Evolutionary conservation across 2,113 vertebrate species (phyloP).

Genomic region (Vanacampus margaritifer): DNA sequence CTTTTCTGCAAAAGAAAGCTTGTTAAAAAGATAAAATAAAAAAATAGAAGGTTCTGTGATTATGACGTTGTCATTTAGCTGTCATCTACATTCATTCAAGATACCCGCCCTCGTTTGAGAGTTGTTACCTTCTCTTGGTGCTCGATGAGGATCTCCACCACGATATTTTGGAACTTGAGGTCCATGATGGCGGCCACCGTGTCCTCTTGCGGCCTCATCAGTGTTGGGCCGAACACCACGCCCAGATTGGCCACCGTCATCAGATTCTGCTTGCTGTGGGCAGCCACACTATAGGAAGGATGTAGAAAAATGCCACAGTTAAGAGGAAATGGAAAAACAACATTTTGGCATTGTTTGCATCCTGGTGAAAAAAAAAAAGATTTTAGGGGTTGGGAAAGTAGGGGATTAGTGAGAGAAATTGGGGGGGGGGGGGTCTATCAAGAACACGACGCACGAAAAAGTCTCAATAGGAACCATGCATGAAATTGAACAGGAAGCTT

Average conservation of each 20-base stretch:
- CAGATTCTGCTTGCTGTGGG: constrained; percentile 89
- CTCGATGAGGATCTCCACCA: constrained; percentile 96
- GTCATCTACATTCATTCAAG: neutral
- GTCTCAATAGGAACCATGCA: too few relatives aligned
- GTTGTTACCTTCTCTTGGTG: constrained; percentile 86
- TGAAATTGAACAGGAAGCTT: too few relatives aligned
- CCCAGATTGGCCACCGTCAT: constrained; percentile 97
- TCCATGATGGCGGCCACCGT: constrained; percentile 98
- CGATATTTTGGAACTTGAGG: constrained; percentile 98
- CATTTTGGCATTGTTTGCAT: neutral
- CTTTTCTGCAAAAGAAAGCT: neutral
- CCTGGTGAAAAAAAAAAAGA: neutral
- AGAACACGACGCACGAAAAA: too few relatives aligned
- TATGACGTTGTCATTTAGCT: constrained; percentile 16
- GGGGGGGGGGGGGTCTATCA: too few relatives aligned
- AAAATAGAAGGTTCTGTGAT: neutral
- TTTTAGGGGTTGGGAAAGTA: neutral
- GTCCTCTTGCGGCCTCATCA: constrained; percentile 96
- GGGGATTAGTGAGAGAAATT: too few relatives aligned
- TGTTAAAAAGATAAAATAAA: neutral
- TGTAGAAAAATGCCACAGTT: constrained; percentile 13
- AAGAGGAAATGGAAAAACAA: neutral
- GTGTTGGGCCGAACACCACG: constrained; percentile 94
- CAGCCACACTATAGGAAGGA: constrained; percentile 79
- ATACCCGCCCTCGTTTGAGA: neutral